Evolutionary conservation across 2,113 vertebrate species (phyloP).

Genomic region (Lethenteron camtschaticum): DNA sequence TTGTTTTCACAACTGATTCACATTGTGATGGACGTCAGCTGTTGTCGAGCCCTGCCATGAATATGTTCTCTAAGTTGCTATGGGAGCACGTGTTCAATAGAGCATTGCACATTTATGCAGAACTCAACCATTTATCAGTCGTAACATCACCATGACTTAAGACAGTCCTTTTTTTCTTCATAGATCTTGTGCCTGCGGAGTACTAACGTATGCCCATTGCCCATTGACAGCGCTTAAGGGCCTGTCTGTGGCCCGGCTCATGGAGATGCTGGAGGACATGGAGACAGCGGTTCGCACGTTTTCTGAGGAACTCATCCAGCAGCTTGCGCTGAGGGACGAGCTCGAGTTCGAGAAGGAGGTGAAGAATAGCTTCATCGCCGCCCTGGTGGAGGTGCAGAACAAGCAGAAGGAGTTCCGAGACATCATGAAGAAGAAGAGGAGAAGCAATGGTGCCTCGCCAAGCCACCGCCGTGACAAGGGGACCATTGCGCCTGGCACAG

Average conservation of each 20-base stretch:
- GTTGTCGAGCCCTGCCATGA: too few relatives aligned
- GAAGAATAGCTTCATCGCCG: slow-evolving; percentile 76
- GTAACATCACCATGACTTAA: too few relatives aligned
- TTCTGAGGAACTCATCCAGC: slow-evolving; percentile 58
- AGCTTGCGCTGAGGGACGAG: slow-evolving; percentile 59
- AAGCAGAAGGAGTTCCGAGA: slow-evolving; percentile 68
- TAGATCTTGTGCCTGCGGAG: too few relatives aligned
- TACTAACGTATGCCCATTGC: too few relatives aligned
- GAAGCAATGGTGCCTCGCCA: slow-evolving; percentile 32
- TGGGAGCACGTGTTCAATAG: too few relatives aligned
- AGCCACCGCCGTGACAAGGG: slow-evolving; percentile 3
- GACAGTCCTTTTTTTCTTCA: too few relatives aligned
- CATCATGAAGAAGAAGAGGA: slow-evolving; percentile 42
- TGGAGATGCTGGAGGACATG: slow-evolving; percentile 39
- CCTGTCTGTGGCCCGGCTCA: slow-evolving; percentile 37
- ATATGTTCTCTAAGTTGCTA: too few relatives aligned
- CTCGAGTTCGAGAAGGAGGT: slow-evolving; percentile 81
- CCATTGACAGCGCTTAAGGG: slow-evolving; percentile 34
- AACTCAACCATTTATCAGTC: too few relatives aligned
- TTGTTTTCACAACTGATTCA: too few relatives aligned
- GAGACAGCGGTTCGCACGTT: slow-evolving; percentile 44
- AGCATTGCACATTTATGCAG: too few relatives aligned
- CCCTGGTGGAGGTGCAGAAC: slow-evolving; percentile 72
- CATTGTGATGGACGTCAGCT: too few relatives aligned
- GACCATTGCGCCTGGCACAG: slow-evolving; percentile 1